Evolutionary conservation across 2,888 invertebrate species (phyloP), one percentile per base, ranked within the genome.

Genomic region (Biston stratarius): DNA sequence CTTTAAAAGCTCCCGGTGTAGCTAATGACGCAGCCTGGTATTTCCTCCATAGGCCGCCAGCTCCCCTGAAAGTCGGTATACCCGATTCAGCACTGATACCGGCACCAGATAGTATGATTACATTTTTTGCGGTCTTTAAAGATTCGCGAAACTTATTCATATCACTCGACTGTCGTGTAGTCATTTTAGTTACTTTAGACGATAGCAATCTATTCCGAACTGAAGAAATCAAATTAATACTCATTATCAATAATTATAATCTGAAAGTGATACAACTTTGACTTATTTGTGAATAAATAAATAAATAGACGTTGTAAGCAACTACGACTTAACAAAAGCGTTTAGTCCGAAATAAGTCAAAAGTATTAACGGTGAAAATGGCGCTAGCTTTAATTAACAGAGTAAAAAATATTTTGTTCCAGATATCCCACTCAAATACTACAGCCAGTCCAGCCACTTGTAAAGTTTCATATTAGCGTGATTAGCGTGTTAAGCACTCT

Each of bases 31-130:
- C 94, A 0, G 97, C 96, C 73, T 95, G 94, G 85, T 97, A 96
- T 76, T 95, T 96, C 77, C 97, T 95, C 98, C 98, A 98, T 68
- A 95, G 95, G 0, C 97, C 97, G 14, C 97, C 97, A 15, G 96
- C 94, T 12, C 98, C 97, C 71, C 98, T 92, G 87, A 98, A 98
- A 6, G 98, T 97, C 9, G 98, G 98, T 72, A 98, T 96, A 56
- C 98, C 98, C 71, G 97, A 97, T 87, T 97, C 97, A 0, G 97
- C 97, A 75, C 97, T 97, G 47, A 97, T 95, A 63, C 97, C 97
- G 56, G 97, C 97, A n/a, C 96, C 96, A 51, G 97, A 96, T 49
- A 97, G 81, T 56, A 97, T 94, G 40, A 97, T 95, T 58, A 97
- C 90, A 76, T 96, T 94, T 78, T 95, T 96, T 0, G 96, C 94